Percentiles rank a stretch among this genome's conserved stretches.
Conservation (phyloP, 92 coral and sea anemone species). For the Zoanthus sociatus region DNA sequence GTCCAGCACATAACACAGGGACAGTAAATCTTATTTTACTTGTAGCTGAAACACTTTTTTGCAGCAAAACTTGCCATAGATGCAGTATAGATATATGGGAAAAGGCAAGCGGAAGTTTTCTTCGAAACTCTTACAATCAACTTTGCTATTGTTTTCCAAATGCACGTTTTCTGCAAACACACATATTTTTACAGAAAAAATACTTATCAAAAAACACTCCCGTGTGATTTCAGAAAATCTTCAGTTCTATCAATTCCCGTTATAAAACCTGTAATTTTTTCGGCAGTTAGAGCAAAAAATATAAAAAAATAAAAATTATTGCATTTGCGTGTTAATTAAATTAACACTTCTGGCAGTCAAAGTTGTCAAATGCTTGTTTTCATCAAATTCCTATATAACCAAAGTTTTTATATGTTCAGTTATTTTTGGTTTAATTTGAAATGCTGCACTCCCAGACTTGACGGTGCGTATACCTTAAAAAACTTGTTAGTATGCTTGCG, state of each 20-base stretch:
- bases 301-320: background rate
- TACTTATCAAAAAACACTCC: background rate
- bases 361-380: slow-evolving; percentile 18
- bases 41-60: slow-evolving; percentile 14
- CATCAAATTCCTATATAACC: slow-evolving; percentile 17
- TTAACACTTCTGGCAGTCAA: slow-evolving; percentile 28
- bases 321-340: slow-evolving; percentile 16
- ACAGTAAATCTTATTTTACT: slow-evolving; percentile 33
- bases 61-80: slow-evolving; percentile 37
- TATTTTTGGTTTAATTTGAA: slow-evolving; percentile 32
- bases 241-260: slow-evolving; percentile 6
- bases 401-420: slow-evolving; percentile 16
- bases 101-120: slow-evolving; percentile 23
- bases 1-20: slow-evolving; percentile 26
- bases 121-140: slow-evolving; percentile 18
- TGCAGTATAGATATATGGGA: slow-evolving; percentile 37
- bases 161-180: slow-evolving; percentile 25
- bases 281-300: slow-evolving; percentile 3
- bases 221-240: slow-evolving; percentile 16
- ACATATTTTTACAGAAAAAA: slow-evolving; percentile 20
- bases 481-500: background rate
- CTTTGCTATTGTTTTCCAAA: slow-evolving; percentile 19
- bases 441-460: slow-evolving; percentile 26
- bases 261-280: slow-evolving; percentile 29
- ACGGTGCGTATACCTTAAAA: slow-evolving; percentile 28